Base-by-base conservation (phyloP, 2,797 vertebrate species). In the Dermochelys coriacea region DNA sequence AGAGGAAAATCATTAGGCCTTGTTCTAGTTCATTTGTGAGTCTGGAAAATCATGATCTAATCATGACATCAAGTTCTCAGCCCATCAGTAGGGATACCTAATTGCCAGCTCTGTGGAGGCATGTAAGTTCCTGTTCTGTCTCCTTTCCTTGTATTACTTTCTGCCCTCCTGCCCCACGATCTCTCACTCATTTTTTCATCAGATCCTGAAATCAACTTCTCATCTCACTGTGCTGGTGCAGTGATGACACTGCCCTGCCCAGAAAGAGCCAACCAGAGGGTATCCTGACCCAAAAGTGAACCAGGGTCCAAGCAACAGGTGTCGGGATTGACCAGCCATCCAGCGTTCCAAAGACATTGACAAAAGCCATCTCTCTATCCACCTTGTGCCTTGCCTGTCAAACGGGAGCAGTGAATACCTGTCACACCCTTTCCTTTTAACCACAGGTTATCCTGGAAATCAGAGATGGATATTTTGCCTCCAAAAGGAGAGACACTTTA, bases 111-210 rank as follows among this genome's bases (percentile, higher is more conserved):
- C 64, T 18, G 10, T n/a, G 16, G 19, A 37, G n/a, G 5, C n/a
- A 5, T 5, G 18, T 4, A 37, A 37, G 61, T 18, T 21, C 34
- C n/a, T 19, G n/a, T n/a, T 37, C 61, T 37, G 61, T 7, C 34
- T n/a, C 61, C 8, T n/a, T n/a, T n/a, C 61, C 16, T 19, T 19
- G 34, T 31, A 57, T 61, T 61, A 61, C 57, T 12, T 29, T 61
- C 3, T 34, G 15, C 29, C 27, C 6, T 23, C 6, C 29, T 52
- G 1, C 16, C 4, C 18, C 16, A 4, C 8, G 3, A n/a, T 64
- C n/a, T 68, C 61, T 9, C 21, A 11, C 61, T 68, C 34, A 2
- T n/a, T 34, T 18, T n/a, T n/a, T 8, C 31, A 18, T n/a, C 61
- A 64, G 15, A n/a, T 15, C 16, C 61, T 59, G 29, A n/a, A 64